phyloP scores from a whole-genome alignment of 2,113 vertebrate genomes.

The Panurus biarmicus region DNA sequence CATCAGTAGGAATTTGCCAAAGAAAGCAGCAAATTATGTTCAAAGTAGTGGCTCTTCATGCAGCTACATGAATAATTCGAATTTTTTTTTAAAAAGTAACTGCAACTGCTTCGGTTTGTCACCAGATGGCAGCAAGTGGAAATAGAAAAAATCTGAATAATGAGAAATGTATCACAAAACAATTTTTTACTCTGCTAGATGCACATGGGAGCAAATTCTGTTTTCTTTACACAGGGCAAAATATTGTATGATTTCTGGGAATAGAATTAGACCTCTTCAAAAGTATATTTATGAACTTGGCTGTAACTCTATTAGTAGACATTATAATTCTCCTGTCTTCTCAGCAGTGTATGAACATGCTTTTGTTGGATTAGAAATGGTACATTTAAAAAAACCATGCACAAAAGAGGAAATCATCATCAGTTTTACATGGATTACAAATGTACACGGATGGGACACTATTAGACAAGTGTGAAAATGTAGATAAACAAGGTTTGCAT shows the following conservation, averaged over 20 bases:
- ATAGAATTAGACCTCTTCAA: background rate
- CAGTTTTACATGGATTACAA: background rate
- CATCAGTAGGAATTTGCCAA: background rate
- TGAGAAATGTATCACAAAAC: background rate
- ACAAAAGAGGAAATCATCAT: background rate
- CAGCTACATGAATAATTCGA: background rate
- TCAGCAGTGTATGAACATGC: background rate
- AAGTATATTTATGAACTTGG: background rate
- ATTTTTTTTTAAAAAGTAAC: background rate
- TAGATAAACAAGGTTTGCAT: background rate
- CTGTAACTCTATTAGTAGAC: background rate
- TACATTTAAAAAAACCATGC: background rate
- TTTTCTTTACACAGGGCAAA: background rate
- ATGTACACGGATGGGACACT: background rate
- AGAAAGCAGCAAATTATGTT: background rate
- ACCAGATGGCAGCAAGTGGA: slow-evolving; percentile 42
- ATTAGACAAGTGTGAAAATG: background rate
- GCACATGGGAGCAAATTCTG: background rate
- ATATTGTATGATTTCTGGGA: background rate
- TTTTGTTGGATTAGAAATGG: background rate
- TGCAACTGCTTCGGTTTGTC: background rate
- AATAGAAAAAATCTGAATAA: background rate
- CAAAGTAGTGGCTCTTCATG: background rate
- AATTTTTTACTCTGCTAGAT: background rate
- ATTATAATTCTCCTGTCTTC: background rate